phyloP scores from a whole-genome alignment of 1,140 invertebrate species.

The Gryon sp. region DNA sequence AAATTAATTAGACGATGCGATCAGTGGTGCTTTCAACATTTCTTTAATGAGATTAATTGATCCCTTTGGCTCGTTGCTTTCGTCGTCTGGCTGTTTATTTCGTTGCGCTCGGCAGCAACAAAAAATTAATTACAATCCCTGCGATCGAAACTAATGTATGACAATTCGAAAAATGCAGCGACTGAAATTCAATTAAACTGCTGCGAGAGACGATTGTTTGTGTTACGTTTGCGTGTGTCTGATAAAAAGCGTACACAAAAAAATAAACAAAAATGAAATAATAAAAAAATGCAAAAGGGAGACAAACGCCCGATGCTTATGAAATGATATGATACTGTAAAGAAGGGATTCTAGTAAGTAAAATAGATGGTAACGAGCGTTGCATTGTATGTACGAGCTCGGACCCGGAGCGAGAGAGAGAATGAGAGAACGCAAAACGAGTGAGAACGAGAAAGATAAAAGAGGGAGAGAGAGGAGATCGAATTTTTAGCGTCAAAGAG shows the following conservation, averaged over 20 bases:
- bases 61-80: constrained; percentile 9
- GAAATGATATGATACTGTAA: constrained; percentile 56
- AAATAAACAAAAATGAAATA: constrained; percentile 35
- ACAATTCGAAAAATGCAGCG: constrained; percentile 47
- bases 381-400: constrained; percentile 75
- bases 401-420: constrained; percentile 62
- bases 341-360: constrained; percentile 67
- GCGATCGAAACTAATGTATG: constrained; percentile 51
- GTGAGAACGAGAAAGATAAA: constrained; percentile 59
- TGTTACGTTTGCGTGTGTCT: constrained; percentile 40
- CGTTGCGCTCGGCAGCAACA: constrained; percentile 7
- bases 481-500: constrained; percentile 76
- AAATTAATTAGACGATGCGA: constrained; percentile 32
- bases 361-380: constrained; percentile 76
- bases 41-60: constrained; percentile 49
- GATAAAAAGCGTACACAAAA: constrained; percentile 42
- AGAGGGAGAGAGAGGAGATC: constrained; percentile 70
- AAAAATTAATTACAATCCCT: constrained; percentile 55
- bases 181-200: constrained; percentile 59
- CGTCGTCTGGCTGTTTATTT: constrained; percentile 16
- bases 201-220: constrained; percentile 43
- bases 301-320: constrained; percentile 62
- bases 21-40: neutral
- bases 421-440: constrained; percentile 34
- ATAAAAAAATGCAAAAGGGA: constrained; percentile 25